Base-by-base conservation (phyloP, 2,888 invertebrate genomes). In the Mellilla xanthometata region DNA sequence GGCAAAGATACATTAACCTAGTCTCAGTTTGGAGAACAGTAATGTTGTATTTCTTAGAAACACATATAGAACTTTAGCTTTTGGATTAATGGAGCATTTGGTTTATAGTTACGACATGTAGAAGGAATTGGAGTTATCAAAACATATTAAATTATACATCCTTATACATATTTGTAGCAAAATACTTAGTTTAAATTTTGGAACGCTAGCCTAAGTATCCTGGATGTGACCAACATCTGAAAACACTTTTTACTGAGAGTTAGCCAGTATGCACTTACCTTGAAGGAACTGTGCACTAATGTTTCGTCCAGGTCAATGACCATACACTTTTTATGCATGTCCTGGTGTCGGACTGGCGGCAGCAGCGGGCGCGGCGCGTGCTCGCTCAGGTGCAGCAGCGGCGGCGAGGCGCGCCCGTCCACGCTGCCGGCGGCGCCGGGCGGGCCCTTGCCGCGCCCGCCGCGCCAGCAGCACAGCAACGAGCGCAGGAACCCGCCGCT, bases 231-330 rank as follows among this genome's bases (percentile, higher is more conserved):
- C n/a, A n/a, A n/a, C n/a, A n/a, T n/a, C n/a, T n/a, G 2, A 19
- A 19, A 19, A 19, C 15, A 19, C 6, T 19, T 5, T 19, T 6
- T 19, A 6, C 3, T 1, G 15, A 19, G 15, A 5, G 6, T 19
- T 19, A 19, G 6, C 6, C 15, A 19, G 15, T 5, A n/a, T n/a
- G 15, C 15, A 84, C 90, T 86, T 88, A 98, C 98, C 95, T 98
- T 99, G 93, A 99, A 99, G 76, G 99, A 99, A 91, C 99, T 99
- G 92, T 99, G 99, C 76, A 99, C 99, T 87, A 99, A 93, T 46
- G 99, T 99, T 91, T 99, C 99, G 90, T 99, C 99, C 84, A 99
- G 93, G 92, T 99, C 99, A 83, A 99, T 99, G 77, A 99, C 98
- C 95, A 99, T 97, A 92, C 99, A 99, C 90, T 99, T 99, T 90